Conservation (phyloP, 2,113 vertebrate species). For the Cygnus atratus region DNA sequence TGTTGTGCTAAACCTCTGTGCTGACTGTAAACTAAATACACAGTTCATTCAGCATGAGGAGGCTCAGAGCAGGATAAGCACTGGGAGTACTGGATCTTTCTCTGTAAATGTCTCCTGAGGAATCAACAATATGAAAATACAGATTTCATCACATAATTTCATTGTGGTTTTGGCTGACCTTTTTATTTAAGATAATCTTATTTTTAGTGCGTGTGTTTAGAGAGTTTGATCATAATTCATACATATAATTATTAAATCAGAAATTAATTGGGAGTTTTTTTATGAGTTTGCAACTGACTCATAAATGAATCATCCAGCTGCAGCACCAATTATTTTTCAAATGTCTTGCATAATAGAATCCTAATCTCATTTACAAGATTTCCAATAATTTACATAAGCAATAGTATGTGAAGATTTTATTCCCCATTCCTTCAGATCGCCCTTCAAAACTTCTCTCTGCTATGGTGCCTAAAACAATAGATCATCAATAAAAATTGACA, state of each 20-base stretch:
- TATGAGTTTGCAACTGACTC: background rate
- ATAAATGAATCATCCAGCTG: constrained; percentile 9
- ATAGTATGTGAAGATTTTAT: background rate
- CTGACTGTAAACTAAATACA: background rate
- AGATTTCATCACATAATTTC: background rate
- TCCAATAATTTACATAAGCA: background rate
- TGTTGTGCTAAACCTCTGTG: background rate
- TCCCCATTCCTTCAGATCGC: background rate
- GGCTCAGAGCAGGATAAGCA: background rate
- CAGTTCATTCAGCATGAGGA: background rate
- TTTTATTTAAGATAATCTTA: constrained; percentile 8
- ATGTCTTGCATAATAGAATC: background rate
- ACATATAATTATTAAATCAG: background rate
- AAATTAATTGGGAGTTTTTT: background rate
- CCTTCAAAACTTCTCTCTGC: background rate
- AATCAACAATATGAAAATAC: background rate
- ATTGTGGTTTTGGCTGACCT: background rate
- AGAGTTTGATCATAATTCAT: background rate
- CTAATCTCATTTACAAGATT: background rate
- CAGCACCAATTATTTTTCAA: background rate
- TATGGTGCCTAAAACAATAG: background rate
- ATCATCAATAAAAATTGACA: background rate
- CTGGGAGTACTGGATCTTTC: background rate
- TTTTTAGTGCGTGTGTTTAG: background rate
- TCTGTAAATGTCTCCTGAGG: background rate